Base-by-base conservation (phyloP, 2,797 vertebrate genomes). In the Myripristis murdjan region DNA sequence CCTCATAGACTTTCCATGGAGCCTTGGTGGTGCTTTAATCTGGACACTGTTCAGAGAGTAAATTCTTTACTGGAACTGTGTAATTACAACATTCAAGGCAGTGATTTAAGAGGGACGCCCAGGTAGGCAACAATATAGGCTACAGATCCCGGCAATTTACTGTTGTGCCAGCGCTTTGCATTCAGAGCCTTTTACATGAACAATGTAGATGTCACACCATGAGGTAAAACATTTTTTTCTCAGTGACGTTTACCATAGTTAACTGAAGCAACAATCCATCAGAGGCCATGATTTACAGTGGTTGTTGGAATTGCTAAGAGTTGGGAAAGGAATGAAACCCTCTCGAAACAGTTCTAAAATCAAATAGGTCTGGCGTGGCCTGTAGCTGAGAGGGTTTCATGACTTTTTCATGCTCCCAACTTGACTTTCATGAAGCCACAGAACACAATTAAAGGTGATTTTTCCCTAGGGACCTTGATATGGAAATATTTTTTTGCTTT, bases 141-240 rank as follows among this genome's bases (percentile, higher is more conserved):
- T 3, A 22, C 11, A 48, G 22, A 14, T 31, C 10, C 35, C 20
- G n/a, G 23, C 12, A n/a, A 67, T 37, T 39, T 28, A 46, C 63
- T 16, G 20, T 26, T 28, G 43, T 49, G 24, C 31, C 49, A 52
- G 14, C 26, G 23, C 24, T 52, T 28, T 26, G 49, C 24, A 26
- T 64, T 37, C n/a, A 12, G 43, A 28, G 26, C 2, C 26, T 28
- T 49, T 47, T 49, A 16, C 28, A 10, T 33, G 33, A 44, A 35
- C 37, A 16, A 73, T 83, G 63, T 56, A 63, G 46, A 75, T 70
- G 37, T 43, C 31, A 62, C 41, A 83, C 84, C 85, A 69, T 60
- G 46, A 63, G 75, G 81, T 75, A 20, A 82, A 70, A 87, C 26
- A 63, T 86, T 87, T 79, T 78, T 62, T 89, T 64, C 76, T 71